A percentile compares a stretch with the other conserved stretches of the same genome.
phyloP scores from a whole-genome alignment of 2,113 vertebrate genomes.

The Elephantulus edwardii region DNA sequence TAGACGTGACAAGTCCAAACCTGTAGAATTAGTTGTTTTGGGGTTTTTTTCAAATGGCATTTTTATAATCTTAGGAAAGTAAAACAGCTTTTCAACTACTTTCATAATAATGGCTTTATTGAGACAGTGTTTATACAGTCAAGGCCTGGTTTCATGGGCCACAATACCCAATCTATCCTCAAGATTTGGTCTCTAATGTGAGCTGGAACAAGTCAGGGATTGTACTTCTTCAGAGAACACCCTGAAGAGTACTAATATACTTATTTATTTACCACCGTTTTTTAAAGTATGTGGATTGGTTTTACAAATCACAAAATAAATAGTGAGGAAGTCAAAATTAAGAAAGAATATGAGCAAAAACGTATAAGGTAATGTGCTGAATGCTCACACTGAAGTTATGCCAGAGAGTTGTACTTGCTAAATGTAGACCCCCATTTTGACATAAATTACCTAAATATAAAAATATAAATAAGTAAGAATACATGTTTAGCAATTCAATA shows the following conservation, averaged over 20 bases:
- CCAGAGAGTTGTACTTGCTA: not conserved
- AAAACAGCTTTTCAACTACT: conserved; percentile 17
- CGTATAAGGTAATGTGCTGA: not conserved
- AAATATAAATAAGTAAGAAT: not conserved
- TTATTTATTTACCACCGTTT: conserved; percentile 28
- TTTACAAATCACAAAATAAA: not conserved
- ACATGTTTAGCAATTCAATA: not conserved
- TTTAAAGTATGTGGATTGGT: not conserved
- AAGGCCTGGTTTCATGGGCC: not conserved
- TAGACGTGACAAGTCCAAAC: not conserved
- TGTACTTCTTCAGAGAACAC: not conserved
- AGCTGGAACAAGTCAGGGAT: not conserved
- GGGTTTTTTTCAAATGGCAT: not conserved
- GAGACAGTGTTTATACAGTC: not conserved
- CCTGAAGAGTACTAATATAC: not conserved
- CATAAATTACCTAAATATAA: not conserved
- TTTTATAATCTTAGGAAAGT: conserved; percentile 53
- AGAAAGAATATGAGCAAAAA: not conserved
- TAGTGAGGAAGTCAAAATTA: not conserved
- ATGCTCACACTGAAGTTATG: accelerated
- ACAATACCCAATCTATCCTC: not conserved
- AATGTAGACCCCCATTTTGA: not conserved
- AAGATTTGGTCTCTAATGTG: not conserved
- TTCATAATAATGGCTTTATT: conserved; percentile 26
- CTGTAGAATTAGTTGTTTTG: conserved; percentile 25